Conservation (phyloP, 2,113 vertebrate species). For the Uria lomvia region DNA sequence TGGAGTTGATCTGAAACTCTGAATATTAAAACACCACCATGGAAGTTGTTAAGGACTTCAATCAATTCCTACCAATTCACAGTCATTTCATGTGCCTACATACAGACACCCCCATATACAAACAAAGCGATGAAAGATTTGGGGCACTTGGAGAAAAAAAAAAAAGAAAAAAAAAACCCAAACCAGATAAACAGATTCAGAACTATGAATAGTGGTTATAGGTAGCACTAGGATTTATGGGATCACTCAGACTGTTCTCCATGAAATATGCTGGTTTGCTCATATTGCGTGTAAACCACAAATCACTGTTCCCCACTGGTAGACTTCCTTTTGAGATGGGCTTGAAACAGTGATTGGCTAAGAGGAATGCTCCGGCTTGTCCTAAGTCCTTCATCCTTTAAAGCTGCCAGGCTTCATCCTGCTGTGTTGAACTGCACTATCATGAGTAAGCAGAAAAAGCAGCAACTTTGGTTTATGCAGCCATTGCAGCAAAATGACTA, state of each 20-base stretch:
- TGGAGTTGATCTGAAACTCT: not conserved
- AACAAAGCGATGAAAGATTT: not conserved
- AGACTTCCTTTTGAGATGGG: not conserved
- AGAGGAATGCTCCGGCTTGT: not conserved
- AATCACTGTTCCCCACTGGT: not conserved
- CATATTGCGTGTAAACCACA: accelerated
- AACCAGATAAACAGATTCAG: not conserved
- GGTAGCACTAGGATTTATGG: not conserved
- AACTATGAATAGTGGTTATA: not conserved
- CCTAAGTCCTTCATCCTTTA: not conserved
- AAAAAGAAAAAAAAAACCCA: not conserved
- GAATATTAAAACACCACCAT: not conserved
- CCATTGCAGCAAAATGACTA: not conserved
- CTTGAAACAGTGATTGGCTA: not conserved
- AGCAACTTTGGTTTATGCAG: not conserved
- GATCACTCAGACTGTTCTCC: not conserved
- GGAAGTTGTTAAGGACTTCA: not conserved
- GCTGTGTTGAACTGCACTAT: not conserved
- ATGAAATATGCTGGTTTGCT: not conserved
- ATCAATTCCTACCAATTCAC: not conserved
- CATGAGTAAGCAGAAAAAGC: not conserved
- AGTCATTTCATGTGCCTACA: not conserved
- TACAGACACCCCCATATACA: not conserved
- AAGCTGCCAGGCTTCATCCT: not conserved
- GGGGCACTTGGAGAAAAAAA: not conserved